Evolutionary conservation across 2,113 vertebrate species (phyloP).

Genomic region (Hemicordylus capensis): DNA sequence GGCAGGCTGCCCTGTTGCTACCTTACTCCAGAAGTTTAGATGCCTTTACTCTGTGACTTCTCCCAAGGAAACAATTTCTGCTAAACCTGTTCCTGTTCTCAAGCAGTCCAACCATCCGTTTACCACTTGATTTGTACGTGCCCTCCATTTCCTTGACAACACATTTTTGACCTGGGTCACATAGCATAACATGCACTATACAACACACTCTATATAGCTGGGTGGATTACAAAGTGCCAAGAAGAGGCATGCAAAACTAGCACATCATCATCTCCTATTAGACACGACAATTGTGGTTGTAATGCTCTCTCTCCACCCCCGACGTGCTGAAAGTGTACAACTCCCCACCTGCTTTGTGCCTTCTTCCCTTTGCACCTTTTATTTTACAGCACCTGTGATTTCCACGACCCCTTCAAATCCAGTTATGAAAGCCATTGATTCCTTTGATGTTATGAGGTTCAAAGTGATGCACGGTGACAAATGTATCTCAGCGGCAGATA

Average conservation of each 20-base stretch:
- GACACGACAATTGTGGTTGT: not conserved
- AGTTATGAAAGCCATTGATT: conserved; percentile 72
- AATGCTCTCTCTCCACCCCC: conserved; percentile 14
- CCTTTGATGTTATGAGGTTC: conserved; percentile 75
- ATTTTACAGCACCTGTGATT: conserved; percentile 70
- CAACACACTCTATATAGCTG: not conserved
- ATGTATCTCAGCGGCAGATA: conserved; percentile 59
- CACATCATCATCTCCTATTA: not conserved
- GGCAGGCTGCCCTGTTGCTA: not conserved
- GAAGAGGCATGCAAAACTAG: not conserved
- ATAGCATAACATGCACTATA: not conserved
- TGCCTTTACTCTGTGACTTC: not conserved
- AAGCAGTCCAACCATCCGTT: not conserved
- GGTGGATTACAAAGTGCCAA: not conserved
- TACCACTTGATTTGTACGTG: not conserved
- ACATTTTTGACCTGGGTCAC: conserved; percentile 10
- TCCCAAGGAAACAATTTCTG: conserved; percentile 7
- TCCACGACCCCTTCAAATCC: conserved; percentile 70
- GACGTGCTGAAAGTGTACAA: conserved; percentile 44
- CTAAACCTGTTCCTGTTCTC: conserved; percentile 21
- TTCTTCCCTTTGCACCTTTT: conserved; percentile 42
- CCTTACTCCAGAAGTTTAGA: not conserved
- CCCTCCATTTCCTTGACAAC: conserved; percentile 26
- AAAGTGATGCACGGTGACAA: conserved; percentile 66
- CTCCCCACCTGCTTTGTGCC: conserved; percentile 38